Conservation (phyloP, 2,888 invertebrate species). For the Acanthosepion esculentum region DNA sequence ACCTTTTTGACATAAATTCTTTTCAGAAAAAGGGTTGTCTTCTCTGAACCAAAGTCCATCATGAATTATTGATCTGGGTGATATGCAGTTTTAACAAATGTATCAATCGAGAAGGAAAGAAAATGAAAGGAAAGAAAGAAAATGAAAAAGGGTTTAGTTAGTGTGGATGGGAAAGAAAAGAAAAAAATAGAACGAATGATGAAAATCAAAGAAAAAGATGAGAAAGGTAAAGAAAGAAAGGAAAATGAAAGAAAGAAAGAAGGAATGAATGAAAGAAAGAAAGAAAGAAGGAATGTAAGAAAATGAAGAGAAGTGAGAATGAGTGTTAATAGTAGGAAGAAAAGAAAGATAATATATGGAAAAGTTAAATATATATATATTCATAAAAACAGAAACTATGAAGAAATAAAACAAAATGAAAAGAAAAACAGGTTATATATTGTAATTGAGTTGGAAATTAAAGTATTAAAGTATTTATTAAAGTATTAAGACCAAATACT, state of each 20-base stretch:
- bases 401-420: too few species aligned
- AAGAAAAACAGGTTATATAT: too few species aligned
- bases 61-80: not conserved
- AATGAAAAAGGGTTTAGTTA: not conserved
- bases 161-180: not conserved
- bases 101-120: not conserved
- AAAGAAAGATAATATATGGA: too few species aligned
- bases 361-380: too few species aligned
- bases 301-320: too few species aligned
- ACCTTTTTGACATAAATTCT: not conserved
- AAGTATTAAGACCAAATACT: too few species aligned
- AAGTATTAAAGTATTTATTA: too few species aligned
- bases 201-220: not conserved
- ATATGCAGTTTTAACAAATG: not conserved
- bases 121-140: not conserved
- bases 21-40: not conserved
- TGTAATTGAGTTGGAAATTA: too few species aligned
- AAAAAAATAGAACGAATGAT: not conserved
- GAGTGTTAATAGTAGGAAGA: too few species aligned
- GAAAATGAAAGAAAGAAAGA: not conserved
- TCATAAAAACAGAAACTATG: too few species aligned
- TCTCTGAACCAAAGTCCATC: not conserved
- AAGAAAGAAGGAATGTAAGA: too few species aligned
- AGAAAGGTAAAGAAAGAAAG: not conserved
- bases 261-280: too few species aligned